A percentile compares a stretch with the other conserved stretches of the same genome.
Conservation (phyloP, 1,140 invertebrate genomes). For the Eueides isabella region DNA sequence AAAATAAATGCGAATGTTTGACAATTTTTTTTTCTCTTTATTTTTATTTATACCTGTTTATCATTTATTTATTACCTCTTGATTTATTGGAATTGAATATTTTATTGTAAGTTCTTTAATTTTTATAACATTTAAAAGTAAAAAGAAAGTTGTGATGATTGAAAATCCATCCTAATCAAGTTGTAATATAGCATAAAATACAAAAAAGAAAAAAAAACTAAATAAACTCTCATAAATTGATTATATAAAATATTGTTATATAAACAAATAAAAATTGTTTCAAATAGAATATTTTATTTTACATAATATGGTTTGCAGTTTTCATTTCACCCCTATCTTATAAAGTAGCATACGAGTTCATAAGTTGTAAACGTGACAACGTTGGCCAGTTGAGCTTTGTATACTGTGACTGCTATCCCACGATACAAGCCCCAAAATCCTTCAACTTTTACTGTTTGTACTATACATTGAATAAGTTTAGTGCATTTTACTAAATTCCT, state of each 20-base stretch:
- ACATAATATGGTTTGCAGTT: not conserved
- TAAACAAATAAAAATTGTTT: not conserved
- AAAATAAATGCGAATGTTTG: conserved; percentile 28
- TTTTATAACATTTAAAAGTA: too few relatives aligned
- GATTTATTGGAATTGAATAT: not conserved
- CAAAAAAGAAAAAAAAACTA: too few relatives aligned
- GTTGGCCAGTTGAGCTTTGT: conserved; percentile 62
- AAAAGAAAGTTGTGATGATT: too few relatives aligned
- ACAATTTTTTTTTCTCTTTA: not conserved
- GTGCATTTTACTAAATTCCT: conserved; percentile 54
- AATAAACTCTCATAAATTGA: too few relatives aligned
- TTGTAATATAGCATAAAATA: too few relatives aligned
- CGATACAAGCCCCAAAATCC: conserved; percentile 59
- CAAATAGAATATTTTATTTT: conserved; percentile 1
- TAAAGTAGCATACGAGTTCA: conserved; percentile 59
- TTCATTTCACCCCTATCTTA: conserved; percentile 43
- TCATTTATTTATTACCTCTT: not conserved
- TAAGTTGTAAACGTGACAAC: conserved; percentile 67
- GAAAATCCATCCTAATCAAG: too few relatives aligned
- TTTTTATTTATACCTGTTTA: not conserved
- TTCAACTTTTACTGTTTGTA: conserved; percentile 47
- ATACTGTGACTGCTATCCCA: conserved; percentile 60
- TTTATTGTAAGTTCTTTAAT: too few relatives aligned
- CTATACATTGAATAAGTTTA: conserved; percentile 50
- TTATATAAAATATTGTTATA: too few relatives aligned